These are phyloP conservation scores for Megaustenia siamemsis DNA, from an alignment of 2,888 invertebrate genomes.

Conservation along the genomic window DNA sequence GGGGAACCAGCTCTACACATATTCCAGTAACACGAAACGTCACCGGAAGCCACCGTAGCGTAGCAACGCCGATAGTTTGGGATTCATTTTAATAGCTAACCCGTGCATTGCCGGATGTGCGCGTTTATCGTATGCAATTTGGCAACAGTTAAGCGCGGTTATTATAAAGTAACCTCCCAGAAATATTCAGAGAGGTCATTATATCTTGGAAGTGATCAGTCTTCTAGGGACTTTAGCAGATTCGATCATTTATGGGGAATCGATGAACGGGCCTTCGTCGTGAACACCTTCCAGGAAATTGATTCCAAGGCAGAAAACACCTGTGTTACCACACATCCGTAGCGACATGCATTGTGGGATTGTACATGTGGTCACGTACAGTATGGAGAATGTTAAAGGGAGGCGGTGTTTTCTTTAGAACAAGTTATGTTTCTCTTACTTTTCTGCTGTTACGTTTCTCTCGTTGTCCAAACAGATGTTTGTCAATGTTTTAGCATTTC, in stretches of 20 bases:
- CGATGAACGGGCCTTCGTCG: not conserved
- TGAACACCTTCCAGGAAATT: not conserved
- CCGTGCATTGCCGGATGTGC: slow-evolving; percentile 27
- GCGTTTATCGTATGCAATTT: slow-evolving; percentile 42
- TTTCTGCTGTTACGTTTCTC: no score
- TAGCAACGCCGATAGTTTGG: slow-evolving; percentile 43
- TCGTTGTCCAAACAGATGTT: no score
- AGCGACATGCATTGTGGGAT: not conserved
- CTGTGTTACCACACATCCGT: not conserved
- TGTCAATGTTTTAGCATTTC: no score
- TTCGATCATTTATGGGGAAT: slow-evolving; percentile 14
- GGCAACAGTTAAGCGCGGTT: slow-evolving; percentile 8
- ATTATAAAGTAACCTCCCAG: slow-evolving; percentile 29
- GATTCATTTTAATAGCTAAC: slow-evolving; percentile 32
- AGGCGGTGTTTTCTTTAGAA: no score
- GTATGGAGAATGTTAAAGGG: no score
- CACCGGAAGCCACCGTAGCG: slow-evolving; percentile 40
- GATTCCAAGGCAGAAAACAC: not conserved
- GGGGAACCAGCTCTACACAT: slow-evolving; percentile 18
- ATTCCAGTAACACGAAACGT: slow-evolving; percentile 2
- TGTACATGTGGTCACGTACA: not conserved
- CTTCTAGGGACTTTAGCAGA: not conserved
- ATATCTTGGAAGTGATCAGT: not conserved
- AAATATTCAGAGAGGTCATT: slow-evolving; percentile 28
- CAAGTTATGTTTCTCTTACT: no score